phyloP scores from a whole-genome alignment of 2,113 vertebrate species.

The Taxidea taxus region DNA sequence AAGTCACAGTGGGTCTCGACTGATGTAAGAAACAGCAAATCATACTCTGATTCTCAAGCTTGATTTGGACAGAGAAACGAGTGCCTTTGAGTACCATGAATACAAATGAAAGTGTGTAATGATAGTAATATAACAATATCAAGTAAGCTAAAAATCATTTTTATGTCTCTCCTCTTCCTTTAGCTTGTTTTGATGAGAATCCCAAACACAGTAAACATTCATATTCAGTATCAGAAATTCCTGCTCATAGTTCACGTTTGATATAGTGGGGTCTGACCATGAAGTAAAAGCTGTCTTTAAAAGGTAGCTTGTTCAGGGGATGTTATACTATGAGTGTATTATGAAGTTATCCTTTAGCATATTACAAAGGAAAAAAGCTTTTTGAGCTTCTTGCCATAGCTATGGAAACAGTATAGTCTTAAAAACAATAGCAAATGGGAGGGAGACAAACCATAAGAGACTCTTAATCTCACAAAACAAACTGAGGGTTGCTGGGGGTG shows the following conservation, averaged over 20 bases:
- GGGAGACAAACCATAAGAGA: too few species aligned
- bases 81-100: not conserved
- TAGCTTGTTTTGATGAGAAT: not conserved
- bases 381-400: not conserved
- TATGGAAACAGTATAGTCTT: not conserved
- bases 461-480: too few species aligned
- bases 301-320: not conserved
- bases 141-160: not conserved
- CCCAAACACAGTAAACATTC: not conserved
- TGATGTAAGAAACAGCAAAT: not conserved
- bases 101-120: not conserved
- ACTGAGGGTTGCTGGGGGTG: fast-evolving
- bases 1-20: not conserved
- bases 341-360: not conserved
- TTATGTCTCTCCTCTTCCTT: not conserved
- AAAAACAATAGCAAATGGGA: not conserved
- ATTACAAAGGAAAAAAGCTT: not conserved
- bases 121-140: not conserved
- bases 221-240: not conserved
- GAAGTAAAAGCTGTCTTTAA: not conserved
- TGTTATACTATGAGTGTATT: not conserved
- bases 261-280: not conserved
- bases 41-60: not conserved
- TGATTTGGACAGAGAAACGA: not conserved
- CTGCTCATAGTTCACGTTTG: not conserved